Base-by-base conservation (phyloP, 2,888 invertebrate genomes). In the Himalopsyche japonica region DNA sequence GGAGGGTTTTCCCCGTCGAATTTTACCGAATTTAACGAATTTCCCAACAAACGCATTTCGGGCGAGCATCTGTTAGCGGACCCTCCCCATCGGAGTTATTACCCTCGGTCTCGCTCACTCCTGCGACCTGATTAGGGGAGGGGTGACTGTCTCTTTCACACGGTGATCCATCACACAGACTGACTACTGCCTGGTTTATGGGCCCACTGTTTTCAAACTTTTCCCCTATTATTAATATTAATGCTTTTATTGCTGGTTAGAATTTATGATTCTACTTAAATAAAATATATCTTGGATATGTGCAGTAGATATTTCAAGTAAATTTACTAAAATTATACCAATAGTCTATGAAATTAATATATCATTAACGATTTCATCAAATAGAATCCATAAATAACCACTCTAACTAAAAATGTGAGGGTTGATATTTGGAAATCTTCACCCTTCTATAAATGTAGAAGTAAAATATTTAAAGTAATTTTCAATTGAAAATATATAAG, bases 101-200 rank as follows among this genome's bases (percentile, higher is more conserved):
- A 77, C 82, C 78, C 79, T 82, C 64, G 48, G 37, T 82, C 85
- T 80, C 81, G 18, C 57, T 85, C 82, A 20, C 48, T 48, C 79
- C 8, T 24, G 76, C 48, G 15, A 34, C 30, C 48, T 49, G 30
- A 43, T 37, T 79, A 37, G 70, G 79, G 64, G 82, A 80, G 79
- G 70, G 85, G 77, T 27, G 43, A 77, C 43, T 80, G 20, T 85
- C 85, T 77, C 82, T 37, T 27, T 10, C 81, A n/a, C 86, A 83
- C 83, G 86, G 86, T 86, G 86, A 86, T 86, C 86, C 86, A 86
- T 86, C 86, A 86, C 85, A 79, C 83, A 57, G 57, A 79, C 48
- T 79, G 48, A 37, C 48, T 47, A 48, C 30, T 24, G 79, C 47
- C 49, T 76, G 76, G 76, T 57, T 57, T 57, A 57, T 57, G 57